Evolutionary conservation across 2,888 invertebrate species (phyloP).

Genomic region (Epinotia ramella): DNA sequence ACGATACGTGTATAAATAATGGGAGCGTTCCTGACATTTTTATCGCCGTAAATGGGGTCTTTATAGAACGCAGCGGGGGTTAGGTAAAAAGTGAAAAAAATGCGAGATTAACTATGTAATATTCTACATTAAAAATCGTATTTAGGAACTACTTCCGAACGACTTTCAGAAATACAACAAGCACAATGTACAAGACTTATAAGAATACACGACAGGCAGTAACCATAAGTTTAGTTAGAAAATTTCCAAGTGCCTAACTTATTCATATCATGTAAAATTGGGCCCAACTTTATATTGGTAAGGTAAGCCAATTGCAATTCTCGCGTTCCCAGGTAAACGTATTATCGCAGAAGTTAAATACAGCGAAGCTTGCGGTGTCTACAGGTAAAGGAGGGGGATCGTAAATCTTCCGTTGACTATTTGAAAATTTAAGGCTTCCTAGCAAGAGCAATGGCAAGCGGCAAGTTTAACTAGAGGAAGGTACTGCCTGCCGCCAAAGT

Average conservation of each 20-base stretch:
- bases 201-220: background rate
- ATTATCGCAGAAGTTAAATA: conserved; percentile 35
- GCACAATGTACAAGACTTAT: background rate
- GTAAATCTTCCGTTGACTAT: conserved; percentile 35
- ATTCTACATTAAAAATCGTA: background rate
- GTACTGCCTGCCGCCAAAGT: conserved; percentile 17
- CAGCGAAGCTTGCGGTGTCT: conserved; percentile 12
- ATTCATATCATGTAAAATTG: conserved; percentile 14
- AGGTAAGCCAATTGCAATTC: conserved; percentile 34
- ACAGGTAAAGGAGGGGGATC: conserved; percentile 5
- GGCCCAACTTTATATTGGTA: conserved; percentile 30
- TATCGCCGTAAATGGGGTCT: conserved; percentile 23
- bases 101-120: background rate
- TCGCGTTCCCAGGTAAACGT: conserved; percentile 19
- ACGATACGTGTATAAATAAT: conserved; percentile 33
- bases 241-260: conserved; percentile 5
- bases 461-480: conserved; percentile 22
- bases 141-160: background rate
- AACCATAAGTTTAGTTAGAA: conserved; percentile 24
- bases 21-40: conserved; percentile 30
- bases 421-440: conserved; percentile 33
- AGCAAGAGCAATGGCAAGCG: background rate
- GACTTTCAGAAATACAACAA: background rate
- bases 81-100: conserved; percentile 6
- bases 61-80: conserved; percentile 13